Evolutionary conservation across 2,888 invertebrate genomes (phyloP), one percentile per base, ranked within the genome.

Genomic region (Parapristionchus giblindavisi): DNA sequence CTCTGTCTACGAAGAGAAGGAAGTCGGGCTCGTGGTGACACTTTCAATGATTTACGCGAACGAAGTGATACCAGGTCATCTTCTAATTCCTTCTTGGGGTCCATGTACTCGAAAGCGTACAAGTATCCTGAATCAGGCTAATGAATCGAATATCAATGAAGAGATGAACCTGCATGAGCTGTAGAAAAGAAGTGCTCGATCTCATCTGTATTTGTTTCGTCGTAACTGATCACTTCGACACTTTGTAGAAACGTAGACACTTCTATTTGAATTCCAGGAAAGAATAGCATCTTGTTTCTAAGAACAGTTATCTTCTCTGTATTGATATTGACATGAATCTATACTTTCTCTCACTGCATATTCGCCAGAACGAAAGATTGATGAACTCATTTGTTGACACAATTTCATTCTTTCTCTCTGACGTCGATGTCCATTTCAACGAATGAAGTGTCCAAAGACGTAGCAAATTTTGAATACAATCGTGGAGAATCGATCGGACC

Each of bases 221-320:
- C 76, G 24, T 72, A 71, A 34, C 76, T 78, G 27, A 77, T 65
- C 24, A 82, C 79, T 70, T 75, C 38, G 3, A 82, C 66, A 6
- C 79, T 79, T 63, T 82, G 78, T 0, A 82, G 60, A 60, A 80
- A 82, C 1, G 82, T 79, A 29, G 78, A 75, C 54, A 82, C 77
- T 76, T 82, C 82, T 24, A 82, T 77, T 43, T 82, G 82, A 51
- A 82, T 80, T 52, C 78, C 80, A 32, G 82, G 82, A 38, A 82
- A 78, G 58, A 82, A 82, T 2, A 80, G 77, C 5, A 80, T 79
- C 76, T 82, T 82, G 65, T 79, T 79, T 76, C 73, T 71, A 58
- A 17, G n/a, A 8, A 8, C 58, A n/a, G 58, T 11, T 14, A 24
- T 11, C 24, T 58, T 21, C 24, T 8, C 27, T 11, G 11, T n/a